phyloP scores from a whole-genome alignment of 2,888 invertebrate genomes.

The Drosophila melanocephala region DNA sequence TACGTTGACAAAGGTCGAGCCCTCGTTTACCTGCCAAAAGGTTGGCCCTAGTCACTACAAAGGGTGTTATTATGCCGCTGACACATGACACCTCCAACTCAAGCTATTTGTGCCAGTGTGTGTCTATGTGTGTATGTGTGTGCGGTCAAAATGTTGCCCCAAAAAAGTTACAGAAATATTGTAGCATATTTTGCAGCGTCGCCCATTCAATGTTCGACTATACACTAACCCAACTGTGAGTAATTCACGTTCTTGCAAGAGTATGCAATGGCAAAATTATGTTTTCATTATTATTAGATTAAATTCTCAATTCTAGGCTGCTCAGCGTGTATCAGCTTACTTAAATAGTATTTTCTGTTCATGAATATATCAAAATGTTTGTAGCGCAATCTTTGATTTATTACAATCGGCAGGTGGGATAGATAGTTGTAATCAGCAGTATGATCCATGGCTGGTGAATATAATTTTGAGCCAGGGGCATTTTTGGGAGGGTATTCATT shows the following conservation, averaged over 20 bases:
- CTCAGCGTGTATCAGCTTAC: not conserved
- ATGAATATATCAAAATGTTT: not conserved
- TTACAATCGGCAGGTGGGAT: too few species aligned
- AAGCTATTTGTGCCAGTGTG: slow-evolving; percentile 20
- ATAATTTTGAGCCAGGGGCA: not conserved
- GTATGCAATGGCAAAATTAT: not conserved
- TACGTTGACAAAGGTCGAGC: slow-evolving; percentile 74
- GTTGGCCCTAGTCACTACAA: slow-evolving; percentile 46
- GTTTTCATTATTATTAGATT: not conserved
- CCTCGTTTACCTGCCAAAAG: slow-evolving; percentile 63
- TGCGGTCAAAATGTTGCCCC: slow-evolving; percentile 67
- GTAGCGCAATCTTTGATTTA: not conserved
- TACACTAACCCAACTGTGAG: not conserved
- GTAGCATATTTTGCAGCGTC: slow-evolving; percentile 55
- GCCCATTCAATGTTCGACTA: slow-evolving; percentile 17
- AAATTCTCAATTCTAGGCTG: not conserved
- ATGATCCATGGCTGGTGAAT: not conserved
- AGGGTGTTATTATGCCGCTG: slow-evolving; percentile 79
- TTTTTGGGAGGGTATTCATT: slow-evolving; percentile 21
- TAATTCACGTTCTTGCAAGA: not conserved
- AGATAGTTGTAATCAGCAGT: not conserved
- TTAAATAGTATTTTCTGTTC: rapidly evolving
- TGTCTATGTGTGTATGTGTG: slow-evolving; percentile 21
- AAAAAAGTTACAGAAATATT: slow-evolving; percentile 64
- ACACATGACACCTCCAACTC: slow-evolving; percentile 76